A percentile compares a stretch with the other conserved stretches of the same genome.
These are phyloP conservation scores for Rhamnusium bicolor DNA, from an alignment of 2,888 invertebrate species.

Conservation along the genomic window DNA sequence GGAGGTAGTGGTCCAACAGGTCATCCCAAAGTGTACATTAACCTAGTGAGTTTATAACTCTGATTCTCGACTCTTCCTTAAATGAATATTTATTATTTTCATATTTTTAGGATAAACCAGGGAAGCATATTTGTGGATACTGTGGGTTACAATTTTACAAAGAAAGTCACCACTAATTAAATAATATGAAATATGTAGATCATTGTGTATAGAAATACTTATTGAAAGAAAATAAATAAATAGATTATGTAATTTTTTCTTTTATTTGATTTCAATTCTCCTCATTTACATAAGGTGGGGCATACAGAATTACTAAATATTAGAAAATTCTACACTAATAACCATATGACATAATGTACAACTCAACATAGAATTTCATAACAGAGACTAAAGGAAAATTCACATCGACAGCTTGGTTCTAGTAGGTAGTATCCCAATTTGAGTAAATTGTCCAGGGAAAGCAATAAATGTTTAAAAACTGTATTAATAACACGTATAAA, in stretches of 20 bases:
- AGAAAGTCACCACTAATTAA: slow-evolving; percentile 72
- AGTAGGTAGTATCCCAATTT: neutral
- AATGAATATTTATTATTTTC: slow-evolving; percentile 1
- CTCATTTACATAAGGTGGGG: too few relatives aligned
- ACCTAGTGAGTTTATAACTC: slow-evolving; percentile 80
- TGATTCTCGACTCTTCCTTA: neutral
- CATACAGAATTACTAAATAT: too few relatives aligned
- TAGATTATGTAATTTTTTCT: too few relatives aligned
- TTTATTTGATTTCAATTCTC: too few relatives aligned
- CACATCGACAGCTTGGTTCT: neutral
- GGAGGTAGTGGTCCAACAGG: slow-evolving; percentile 97
- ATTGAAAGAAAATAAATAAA: too few relatives aligned
- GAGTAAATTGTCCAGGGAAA: neutral
- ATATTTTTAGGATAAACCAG: slow-evolving; percentile 89
- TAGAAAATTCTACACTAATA: too few relatives aligned
- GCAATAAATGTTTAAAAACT: neutral
- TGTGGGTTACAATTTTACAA: slow-evolving; percentile 93
- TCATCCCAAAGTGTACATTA: slow-evolving; percentile 98
- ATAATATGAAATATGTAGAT: neutral
- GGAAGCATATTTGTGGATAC: slow-evolving; percentile 94
- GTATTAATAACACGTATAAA: neutral
- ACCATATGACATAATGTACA: too few relatives aligned
- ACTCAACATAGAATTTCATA: too few relatives aligned
- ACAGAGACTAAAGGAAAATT: too few relatives aligned
- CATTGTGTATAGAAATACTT: neutral